These are phyloP conservation scores for Candoia aspera DNA, from an alignment of 2,113 vertebrate species.

Conservation along the genomic window DNA sequence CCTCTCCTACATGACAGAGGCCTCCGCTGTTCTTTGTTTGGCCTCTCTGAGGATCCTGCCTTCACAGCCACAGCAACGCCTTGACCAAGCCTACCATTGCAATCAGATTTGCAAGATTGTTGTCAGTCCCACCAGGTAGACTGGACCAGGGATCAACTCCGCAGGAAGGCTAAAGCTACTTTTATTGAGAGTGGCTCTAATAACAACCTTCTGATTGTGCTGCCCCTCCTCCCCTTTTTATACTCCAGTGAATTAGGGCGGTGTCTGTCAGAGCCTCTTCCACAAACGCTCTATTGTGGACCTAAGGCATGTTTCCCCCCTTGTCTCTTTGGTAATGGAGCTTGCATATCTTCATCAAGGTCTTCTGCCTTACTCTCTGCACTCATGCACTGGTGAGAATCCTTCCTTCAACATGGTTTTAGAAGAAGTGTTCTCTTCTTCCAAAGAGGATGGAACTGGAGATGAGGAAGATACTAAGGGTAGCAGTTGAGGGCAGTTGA, in stretches of 20 bases:
- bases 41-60: background rate
- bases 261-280: background rate
- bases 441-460: background rate
- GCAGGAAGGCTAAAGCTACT: background rate
- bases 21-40: background rate
- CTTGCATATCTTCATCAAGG: background rate
- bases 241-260: background rate
- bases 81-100: background rate
- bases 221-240: background rate
- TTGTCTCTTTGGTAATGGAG: background rate
- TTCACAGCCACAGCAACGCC: background rate
- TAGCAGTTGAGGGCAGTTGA: background rate
- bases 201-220: background rate
- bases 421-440: background rate
- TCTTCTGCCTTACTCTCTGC: background rate
- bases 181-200: background rate
- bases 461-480: background rate
- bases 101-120: background rate
- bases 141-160: background rate
- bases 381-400: background rate
- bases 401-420: background rate
- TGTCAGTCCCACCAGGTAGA: background rate
- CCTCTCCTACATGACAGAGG: background rate
- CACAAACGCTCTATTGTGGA: background rate
- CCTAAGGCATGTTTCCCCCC: background rate